Evolutionary conservation across 2,888 invertebrate species (phyloP).

Genomic region (Amblyjoppa fuscipennis): DNA sequence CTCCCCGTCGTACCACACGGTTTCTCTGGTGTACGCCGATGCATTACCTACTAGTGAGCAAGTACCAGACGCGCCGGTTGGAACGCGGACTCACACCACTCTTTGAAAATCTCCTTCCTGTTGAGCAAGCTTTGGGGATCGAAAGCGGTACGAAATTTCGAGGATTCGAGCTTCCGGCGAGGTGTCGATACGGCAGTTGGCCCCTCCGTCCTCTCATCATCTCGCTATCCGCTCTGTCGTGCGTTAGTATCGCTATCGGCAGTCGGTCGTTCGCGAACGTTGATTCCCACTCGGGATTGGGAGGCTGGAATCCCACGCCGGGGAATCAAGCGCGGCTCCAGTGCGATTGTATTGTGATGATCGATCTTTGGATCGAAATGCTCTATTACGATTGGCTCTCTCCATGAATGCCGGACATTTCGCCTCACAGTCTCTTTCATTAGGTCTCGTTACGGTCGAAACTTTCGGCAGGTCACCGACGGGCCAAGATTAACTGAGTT

Average conservation of each 20-base stretch:
- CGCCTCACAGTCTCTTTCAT: too few relatives aligned
- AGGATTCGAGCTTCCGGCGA: conserved; percentile 32
- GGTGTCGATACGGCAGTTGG: neutral
- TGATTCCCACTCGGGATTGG: conserved; percentile 35
- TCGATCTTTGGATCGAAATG: neutral
- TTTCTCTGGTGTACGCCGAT: conserved; percentile 11
- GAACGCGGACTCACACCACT: conserved; percentile 28
- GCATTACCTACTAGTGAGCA: conserved; percentile 5
- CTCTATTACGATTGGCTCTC: neutral
- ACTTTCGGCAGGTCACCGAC: too few relatives aligned
- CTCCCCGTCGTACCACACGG: neutral
- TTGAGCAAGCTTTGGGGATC: conserved; percentile 50
- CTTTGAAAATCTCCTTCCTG: conserved; percentile 52
- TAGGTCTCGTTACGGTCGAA: too few relatives aligned
- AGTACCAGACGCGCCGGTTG: conserved; percentile 20
- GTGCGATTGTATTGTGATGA: neutral
- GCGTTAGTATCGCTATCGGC: conserved; percentile 3
- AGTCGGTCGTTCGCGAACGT: conserved; percentile 30
- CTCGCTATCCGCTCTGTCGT: conserved; percentile 7
- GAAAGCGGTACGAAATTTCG: conserved; percentile 41
- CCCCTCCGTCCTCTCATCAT: neutral
- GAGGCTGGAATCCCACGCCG: neutral
- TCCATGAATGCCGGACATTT: too few relatives aligned
- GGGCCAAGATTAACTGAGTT: too few relatives aligned
- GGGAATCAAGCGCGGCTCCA: neutral